Conservation (phyloP, 1,140 invertebrate species). For the Mercenaria mercenaria region DNA sequence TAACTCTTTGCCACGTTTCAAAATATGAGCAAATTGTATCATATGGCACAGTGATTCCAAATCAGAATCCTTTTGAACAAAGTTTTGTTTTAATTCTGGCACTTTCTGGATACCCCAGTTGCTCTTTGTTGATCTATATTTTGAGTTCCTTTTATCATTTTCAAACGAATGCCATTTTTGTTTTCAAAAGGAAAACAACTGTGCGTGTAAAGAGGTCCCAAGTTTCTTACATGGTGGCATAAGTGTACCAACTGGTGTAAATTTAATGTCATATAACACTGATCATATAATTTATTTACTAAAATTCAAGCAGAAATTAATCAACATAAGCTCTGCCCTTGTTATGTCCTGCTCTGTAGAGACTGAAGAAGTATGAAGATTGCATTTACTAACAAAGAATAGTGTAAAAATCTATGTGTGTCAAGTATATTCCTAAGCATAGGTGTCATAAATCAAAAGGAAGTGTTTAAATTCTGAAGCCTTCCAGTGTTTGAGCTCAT, state of each 20-base stretch:
- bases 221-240: conserved; percentile 51
- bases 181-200: conserved; percentile 70
- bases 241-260: too few relatives aligned
- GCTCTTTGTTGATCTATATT: conserved; percentile 64
- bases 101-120: conserved; percentile 69
- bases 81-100: conserved; percentile 61
- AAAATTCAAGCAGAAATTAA: conserved; percentile 49
- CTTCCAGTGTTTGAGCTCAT: conserved; percentile 67
- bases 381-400: conserved; percentile 49
- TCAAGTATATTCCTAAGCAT: conserved; percentile 48
- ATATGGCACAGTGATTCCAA: background rate
- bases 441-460: conserved; percentile 62
- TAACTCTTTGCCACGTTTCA: conserved; percentile 34
- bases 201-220: conserved; percentile 67
- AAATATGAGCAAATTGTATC: conserved; percentile 47
- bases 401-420: conserved; percentile 48
- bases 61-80: background rate
- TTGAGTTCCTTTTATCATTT: conserved; percentile 66
- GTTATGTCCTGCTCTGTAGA: too few relatives aligned
- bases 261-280: conserved; percentile 57
- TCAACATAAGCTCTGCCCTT: conserved; percentile 44
- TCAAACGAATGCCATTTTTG: conserved; percentile 62
- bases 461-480: conserved; percentile 68
- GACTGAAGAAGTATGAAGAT: conserved; percentile 49
- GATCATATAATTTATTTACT: conserved; percentile 40